Percentiles rank a stretch among this genome's conserved stretches.
Evolutionary conservation across 2,797 vertebrate species (phyloP).

Genomic region (Manis javanica): DNA sequence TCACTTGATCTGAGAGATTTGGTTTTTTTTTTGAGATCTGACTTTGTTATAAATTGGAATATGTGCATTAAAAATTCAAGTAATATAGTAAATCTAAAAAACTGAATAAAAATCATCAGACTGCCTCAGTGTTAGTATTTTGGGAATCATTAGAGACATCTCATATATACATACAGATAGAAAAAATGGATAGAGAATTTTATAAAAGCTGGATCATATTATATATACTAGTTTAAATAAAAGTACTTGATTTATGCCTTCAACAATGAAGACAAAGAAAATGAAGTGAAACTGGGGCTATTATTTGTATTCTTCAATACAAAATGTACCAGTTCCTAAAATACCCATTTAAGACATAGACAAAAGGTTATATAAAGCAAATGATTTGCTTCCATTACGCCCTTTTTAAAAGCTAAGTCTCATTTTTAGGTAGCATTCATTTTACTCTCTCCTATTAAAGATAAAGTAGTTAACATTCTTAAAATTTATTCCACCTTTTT

Average conservation of each 20-base stretch:
- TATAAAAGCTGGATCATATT: background rate
- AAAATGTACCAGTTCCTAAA: background rate
- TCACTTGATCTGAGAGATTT: background rate
- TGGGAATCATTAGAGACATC: background rate
- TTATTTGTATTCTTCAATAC: background rate
- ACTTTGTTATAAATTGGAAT: constrained; percentile 1
- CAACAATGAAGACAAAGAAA: background rate
- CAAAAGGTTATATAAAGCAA: constrained; percentile 10
- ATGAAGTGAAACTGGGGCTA: background rate
- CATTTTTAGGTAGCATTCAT: background rate
- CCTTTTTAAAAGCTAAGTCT: background rate
- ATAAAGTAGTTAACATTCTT: background rate
- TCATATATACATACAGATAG: background rate
- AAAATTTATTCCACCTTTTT: background rate
- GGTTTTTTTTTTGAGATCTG: background rate
- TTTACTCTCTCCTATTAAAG: background rate
- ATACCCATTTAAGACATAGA: constrained; percentile 22
- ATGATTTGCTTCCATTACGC: background rate
- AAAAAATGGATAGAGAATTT: constrained; percentile 1
- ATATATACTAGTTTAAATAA: background rate
- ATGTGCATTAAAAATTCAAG: background rate
- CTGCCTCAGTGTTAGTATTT: background rate
- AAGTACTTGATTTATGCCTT: background rate
- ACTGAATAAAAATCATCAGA: background rate
- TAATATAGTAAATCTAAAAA: background rate